phyloP scores from a whole-genome alignment of 2,113 vertebrate species.

The Caracal caracal region DNA sequence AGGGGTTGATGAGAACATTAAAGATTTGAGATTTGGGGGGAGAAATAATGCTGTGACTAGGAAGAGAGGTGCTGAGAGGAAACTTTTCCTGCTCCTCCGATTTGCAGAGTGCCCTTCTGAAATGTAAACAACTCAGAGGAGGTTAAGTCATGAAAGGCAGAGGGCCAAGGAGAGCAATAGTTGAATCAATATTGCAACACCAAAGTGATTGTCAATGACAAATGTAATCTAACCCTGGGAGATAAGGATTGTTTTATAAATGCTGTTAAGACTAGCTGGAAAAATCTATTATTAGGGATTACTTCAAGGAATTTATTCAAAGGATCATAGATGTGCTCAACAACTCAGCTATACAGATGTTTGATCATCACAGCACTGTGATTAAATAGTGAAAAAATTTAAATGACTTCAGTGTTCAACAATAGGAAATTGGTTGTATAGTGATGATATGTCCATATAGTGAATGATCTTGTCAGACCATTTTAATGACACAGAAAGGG shows the following conservation, averaged over 20 bases:
- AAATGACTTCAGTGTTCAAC: not conserved
- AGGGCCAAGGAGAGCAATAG: slow-evolving; percentile 3
- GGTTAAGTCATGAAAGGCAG: slow-evolving; percentile 27
- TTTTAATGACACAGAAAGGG: not conserved
- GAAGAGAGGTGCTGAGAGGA: not conserved
- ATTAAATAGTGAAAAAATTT: not conserved
- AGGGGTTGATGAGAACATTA: not conserved
- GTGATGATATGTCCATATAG: not conserved
- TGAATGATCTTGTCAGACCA: not conserved
- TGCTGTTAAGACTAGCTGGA: slow-evolving; percentile 14
- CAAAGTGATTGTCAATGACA: slow-evolving; percentile 1
- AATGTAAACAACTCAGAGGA: not conserved
- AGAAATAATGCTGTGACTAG: not conserved
- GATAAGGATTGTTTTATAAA: slow-evolving; percentile 25
- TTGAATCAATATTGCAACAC: slow-evolving; percentile 21
- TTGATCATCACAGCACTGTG: not conserved
- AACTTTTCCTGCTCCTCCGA: not conserved
- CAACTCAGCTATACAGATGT: not conserved
- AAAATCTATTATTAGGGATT: slow-evolving; percentile 22
- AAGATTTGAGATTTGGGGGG: not conserved
- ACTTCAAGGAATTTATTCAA: slow-evolving; percentile 46
- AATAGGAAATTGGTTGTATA: not conserved
- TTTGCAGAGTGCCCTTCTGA: not conserved
- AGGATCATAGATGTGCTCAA: not conserved
- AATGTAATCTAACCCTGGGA: not conserved